A percentile compares a stretch with the other conserved stretches of the same genome.
Evolutionary conservation across 2,113 vertebrate genomes (phyloP).

Genomic region (Phrynosoma platyrhinos): DNA sequence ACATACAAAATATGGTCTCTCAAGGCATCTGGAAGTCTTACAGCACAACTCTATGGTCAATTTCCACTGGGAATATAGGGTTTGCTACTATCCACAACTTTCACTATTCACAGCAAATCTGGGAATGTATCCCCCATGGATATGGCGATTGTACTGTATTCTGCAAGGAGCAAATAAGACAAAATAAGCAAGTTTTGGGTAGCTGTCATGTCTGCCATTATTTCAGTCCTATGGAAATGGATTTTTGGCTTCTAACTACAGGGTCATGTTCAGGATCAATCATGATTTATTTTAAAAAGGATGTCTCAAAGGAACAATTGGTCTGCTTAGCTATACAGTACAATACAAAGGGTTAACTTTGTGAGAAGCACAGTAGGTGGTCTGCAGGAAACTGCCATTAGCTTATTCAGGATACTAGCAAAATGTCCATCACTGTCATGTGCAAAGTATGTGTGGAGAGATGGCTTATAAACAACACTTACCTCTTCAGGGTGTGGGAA

Average conservation of each 20-base stretch:
- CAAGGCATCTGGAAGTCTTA: no score
- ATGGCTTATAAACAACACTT: not conserved
- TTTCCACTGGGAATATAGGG: no score
- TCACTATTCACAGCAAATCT: no score
- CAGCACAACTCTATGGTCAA: no score
- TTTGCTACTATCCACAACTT: no score
- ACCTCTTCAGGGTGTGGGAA: not conserved
- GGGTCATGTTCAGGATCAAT: not conserved
- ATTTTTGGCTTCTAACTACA: not conserved
- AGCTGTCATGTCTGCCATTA: not conserved
- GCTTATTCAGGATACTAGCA: not conserved
- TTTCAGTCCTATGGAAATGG: not conserved
- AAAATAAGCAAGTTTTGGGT: not conserved
- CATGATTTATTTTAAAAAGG: not conserved
- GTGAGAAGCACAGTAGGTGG: not conserved
- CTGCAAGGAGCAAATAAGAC: no score
- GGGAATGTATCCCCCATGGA: no score
- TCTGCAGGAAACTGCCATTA: not conserved
- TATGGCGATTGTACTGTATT: no score
- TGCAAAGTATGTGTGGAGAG: not conserved
- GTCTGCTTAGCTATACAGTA: not conserved
- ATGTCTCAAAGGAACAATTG: not conserved
- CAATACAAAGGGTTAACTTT: not conserved
- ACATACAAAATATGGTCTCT: no score
- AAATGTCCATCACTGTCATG: not conserved